Base-by-base conservation (phyloP, 2,113 vertebrate species). In the Toxotes jaculatrix region DNA sequence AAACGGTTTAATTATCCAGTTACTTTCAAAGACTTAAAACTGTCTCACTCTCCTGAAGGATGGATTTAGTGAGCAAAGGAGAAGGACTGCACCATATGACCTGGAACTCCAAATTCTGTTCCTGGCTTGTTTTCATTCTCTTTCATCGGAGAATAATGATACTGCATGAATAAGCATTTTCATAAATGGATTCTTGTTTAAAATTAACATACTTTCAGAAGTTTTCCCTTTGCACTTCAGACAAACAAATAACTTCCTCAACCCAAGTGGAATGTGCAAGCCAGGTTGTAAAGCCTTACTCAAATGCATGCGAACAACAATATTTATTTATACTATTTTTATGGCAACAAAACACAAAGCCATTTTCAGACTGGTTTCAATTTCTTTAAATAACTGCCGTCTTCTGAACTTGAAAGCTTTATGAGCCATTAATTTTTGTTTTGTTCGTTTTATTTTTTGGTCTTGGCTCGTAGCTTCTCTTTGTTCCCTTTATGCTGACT, bases 241-340 rank as follows among this genome's bases (percentile, higher is more conserved):
- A 87, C 80, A 84, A 87, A 87, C 84, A 83, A 64, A 84, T 82
- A 62, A 87, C 84, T 89, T 92, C 69, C 80, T 89, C 71, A 65
- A 76, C 65, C 69, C 45, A 69, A 31, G 85, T 88, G 83, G 88
- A 89, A 89, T 87, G 87, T 87, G 88, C 87, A 89, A 94, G 88
- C 85, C 87, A 89, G 90, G 88, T 88, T 93, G 84, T 91, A 85
- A 93, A 93, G 93, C 92, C 92, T 94, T 95, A 93, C 90, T 89
- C 70, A 49, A 87, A 86, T 87, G 93, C 94, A 94, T 94, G 93
- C 65, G 45, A 75, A 83, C 76, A 85, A 89, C 23, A 9, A 74
- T 86, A 92, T 89, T 90, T 85, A 92, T 90, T 94, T 82, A 88
- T 75, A 84, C 85, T 71, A 85, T 90, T 86, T 91, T 88, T 91